Base-by-base conservation (phyloP, 2,797 vertebrate genomes). In the Xenops minutus region DNA sequence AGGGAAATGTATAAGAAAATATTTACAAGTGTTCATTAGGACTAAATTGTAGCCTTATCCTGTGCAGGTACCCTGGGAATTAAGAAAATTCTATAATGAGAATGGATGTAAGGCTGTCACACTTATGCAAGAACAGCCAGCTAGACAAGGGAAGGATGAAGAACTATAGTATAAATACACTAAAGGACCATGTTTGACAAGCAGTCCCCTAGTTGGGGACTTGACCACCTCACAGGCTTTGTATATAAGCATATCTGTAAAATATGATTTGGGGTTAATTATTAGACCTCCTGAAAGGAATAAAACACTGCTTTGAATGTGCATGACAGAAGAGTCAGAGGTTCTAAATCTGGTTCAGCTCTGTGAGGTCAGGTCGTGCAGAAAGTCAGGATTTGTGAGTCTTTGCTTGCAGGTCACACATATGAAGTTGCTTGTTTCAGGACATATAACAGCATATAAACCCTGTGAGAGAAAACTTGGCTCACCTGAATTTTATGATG, bases 1-100 rank as follows among this genome's bases (percentile, higher is more conserved):
- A 77, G 85, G 82, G 92, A 85, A 93, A 93, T 3, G 11, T 34
- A 6, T 92, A 95, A 80, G 93, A 92, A 96, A 96, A 94, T 96
- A 97, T 94, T 94, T 92, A 84, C 89, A 83, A 88, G 79, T 59
- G 39, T 58, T 92, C 87, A 92, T 96, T 96, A 92, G 58, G 62
- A 73, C 78, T 95, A 96, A 95, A 78, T 89, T 91, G 82, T 89
- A 81, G 78, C 73, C 79, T 95, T 89, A 93, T 84, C 85, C 79
- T 62, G 18, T 78, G n/a, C 62, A 83, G 36, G 36, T 81, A 62
- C 29, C 37, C 26, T 21, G 78, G 72, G 92, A 92, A 92, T 91
- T 77, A 73, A 68, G 85, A 51, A 86, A 83, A 52, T n/a, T 69
- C 83, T 81, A 7, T 94, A 95, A 96, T 51, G 85, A 96, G 83